These are phyloP conservation scores for Drosophila malerkotliana DNA, from an alignment of 1,140 invertebrate species.

Conservation along the genomic window DNA sequence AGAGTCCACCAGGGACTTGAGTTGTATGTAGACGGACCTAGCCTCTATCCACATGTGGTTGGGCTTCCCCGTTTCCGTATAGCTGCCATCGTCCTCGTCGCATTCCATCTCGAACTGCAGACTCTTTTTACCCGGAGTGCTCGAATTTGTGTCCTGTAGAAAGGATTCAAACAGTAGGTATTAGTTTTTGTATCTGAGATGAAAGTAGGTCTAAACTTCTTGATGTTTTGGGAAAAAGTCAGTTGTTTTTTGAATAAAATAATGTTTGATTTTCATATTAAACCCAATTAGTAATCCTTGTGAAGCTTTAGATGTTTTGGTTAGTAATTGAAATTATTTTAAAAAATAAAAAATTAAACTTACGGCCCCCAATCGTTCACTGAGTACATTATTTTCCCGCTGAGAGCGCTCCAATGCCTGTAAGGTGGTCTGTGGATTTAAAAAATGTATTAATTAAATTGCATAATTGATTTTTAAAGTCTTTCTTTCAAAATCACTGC, in stretches of 20 bases:
- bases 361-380: constrained; percentile 86
- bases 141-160: constrained; percentile 67
- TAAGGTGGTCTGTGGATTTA: constrained; percentile 83
- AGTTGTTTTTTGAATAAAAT: not conserved
- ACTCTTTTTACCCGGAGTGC: constrained; percentile 84
- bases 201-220: not conserved
- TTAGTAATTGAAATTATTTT: constrained; percentile 19
- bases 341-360: constrained; percentile 31
- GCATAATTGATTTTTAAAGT: not conserved
- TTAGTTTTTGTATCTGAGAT: not conserved
- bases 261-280: constrained; percentile 1
- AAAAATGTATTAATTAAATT: not conserved
- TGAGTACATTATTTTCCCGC: constrained; percentile 87
- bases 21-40: constrained; percentile 88
- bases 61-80: constrained; percentile 74
- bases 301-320: constrained; percentile 9
- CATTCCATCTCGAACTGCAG: constrained; percentile 91
- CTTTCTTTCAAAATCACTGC: not conserved
- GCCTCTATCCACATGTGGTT: constrained; percentile 86
- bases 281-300: constrained; percentile 13
- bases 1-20: constrained; percentile 88
- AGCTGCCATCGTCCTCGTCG: constrained; percentile 86
- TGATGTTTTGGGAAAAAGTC: not conserved
- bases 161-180: not conserved
- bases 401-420: constrained; percentile 87